Base-by-base conservation (phyloP, 2,888 invertebrate species). In the Dryobota labecula region DNA sequence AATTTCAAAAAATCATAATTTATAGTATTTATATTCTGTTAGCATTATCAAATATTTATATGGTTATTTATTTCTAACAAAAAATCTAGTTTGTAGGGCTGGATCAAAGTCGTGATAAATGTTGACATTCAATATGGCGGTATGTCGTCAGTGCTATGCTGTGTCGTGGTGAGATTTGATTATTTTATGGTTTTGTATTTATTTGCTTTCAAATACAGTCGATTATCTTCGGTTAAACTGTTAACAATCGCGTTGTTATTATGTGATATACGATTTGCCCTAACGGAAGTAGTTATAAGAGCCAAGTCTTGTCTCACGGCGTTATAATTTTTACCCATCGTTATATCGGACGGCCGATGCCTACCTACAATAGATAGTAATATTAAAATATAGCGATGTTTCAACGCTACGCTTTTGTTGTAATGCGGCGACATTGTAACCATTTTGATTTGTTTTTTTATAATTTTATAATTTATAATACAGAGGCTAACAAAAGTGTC, bases 81-180 rank as follows among this genome's bases (percentile, higher is more conserved):
- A 86, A 85, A 85, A 85, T 81, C 78, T 83, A 82, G 84, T 86
- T 86, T 91, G 88, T 89, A 91, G 89, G 93, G 91, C 89, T 90
- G 88, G 91, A 92, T 90, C 90, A 89, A 90, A 94, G 91, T 92
- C 90, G 92, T 93, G 92, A 92, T 92, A 90, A 92, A 93, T 94
- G 95, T 97, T 97, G 97, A 98, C 97, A 98, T 97, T 97, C 97
- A 98, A 98, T 97, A 98, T 98, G 98, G 98, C 98, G 98, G 98
- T 98, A 98, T 98, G 98, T 98, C 98, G 98, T 98, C 98, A 98
- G 98, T 98, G 98, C 98, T 98, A 97, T 98, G 98, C 98, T 98
- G 98, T 98, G 98, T 98, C 98, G 98, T 98, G 98, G 98, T 98
- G 97, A 98, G 98, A 98, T 96, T 96, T 95, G 91, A 89, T 93